These are phyloP conservation scores for Biston stratarius DNA, from an alignment of 2,888 invertebrate genomes.

Conservation along the genomic window DNA sequence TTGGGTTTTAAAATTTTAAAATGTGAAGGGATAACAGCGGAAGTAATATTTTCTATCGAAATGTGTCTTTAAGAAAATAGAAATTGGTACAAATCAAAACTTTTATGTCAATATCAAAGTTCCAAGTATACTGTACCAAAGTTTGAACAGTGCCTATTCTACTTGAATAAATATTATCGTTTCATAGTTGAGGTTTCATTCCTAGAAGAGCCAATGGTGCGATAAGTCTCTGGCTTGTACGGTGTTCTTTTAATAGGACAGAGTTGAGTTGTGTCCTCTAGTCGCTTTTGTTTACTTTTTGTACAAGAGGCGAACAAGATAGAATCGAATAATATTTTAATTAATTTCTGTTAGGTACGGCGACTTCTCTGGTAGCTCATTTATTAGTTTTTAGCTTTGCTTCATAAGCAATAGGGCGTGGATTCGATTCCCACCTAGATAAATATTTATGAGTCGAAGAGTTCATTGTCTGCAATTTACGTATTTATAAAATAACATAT, in stretches of 20 bases:
- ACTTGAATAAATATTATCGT: conserved; percentile 43
- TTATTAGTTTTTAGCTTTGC: too few species aligned
- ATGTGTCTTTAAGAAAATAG: conserved; percentile 45
- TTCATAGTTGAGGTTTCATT: conserved; percentile 32
- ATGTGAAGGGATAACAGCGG: conserved; percentile 48
- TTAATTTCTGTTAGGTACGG: too few species aligned
- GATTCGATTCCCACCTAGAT: too few species aligned
- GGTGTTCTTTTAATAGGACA: not conserved
- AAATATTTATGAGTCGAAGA: too few species aligned
- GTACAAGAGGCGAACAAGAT: too few species aligned
- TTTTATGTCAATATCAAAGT: conserved; percentile 54
- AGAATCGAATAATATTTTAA: too few species aligned
- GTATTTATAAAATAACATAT: too few species aligned
- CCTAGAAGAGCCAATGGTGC: conserved; percentile 4
- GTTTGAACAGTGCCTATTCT: conserved; percentile 43
- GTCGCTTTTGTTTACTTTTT: too few species aligned
- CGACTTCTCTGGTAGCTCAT: too few species aligned
- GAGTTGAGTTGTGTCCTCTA: not conserved
- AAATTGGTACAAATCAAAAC: conserved; percentile 46
- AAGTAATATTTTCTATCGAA: conserved; percentile 45
- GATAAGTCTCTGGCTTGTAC: conserved; percentile 7
- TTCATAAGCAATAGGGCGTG: too few species aligned
- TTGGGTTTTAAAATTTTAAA: conserved; percentile 41
- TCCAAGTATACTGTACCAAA: conserved; percentile 52
- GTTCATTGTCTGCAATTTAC: too few species aligned